Conservation (phyloP, 2,888 invertebrate genomes). For the Strigamia maritima region DNA sequence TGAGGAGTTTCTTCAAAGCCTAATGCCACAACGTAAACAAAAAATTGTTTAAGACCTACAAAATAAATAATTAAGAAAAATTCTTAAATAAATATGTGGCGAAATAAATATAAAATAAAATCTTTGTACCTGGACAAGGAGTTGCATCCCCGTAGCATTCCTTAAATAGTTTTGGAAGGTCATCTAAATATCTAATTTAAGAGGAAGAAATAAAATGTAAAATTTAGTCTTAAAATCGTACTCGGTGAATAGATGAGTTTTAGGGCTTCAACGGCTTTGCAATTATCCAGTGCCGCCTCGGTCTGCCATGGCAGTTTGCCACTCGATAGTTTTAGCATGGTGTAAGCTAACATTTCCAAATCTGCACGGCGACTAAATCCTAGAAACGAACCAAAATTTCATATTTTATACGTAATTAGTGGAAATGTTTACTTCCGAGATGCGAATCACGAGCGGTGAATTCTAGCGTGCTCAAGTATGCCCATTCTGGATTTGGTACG, state of each 20-base stretch:
- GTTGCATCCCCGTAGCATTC: slow-evolving; percentile 55
- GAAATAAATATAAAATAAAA: no score
- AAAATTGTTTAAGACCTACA: no score
- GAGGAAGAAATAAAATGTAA: no score
- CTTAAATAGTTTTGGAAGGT: slow-evolving; percentile 55
- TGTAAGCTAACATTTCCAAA: slow-evolving; percentile 90
- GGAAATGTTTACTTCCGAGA: slow-evolving; percentile 65
- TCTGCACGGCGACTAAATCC: slow-evolving; percentile 68
- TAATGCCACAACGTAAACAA: no score
- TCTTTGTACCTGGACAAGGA: slow-evolving; percentile 51
- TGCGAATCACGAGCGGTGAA: slow-evolving; percentile 98
- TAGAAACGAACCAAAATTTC: background rate
- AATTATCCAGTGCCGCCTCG: slow-evolving; percentile 58
- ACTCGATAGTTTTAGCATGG: slow-evolving; percentile 88
- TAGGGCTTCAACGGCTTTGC: slow-evolving; percentile 56
- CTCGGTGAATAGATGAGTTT: slow-evolving; percentile 56
- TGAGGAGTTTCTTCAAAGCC: no score
- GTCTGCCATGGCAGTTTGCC: slow-evolving; percentile 82
- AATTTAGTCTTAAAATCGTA: no score
- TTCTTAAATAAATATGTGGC: no score
- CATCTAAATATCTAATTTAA: slow-evolving; percentile 56
- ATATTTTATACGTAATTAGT: background rate
- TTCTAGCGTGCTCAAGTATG: slow-evolving; percentile 94
- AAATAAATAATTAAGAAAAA: no score
- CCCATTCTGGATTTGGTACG: slow-evolving; percentile 79